Evolutionary conservation across 1,140 invertebrate species (phyloP), one percentile per base, ranked within the genome.

Genomic region (Drosophila willistoni): DNA sequence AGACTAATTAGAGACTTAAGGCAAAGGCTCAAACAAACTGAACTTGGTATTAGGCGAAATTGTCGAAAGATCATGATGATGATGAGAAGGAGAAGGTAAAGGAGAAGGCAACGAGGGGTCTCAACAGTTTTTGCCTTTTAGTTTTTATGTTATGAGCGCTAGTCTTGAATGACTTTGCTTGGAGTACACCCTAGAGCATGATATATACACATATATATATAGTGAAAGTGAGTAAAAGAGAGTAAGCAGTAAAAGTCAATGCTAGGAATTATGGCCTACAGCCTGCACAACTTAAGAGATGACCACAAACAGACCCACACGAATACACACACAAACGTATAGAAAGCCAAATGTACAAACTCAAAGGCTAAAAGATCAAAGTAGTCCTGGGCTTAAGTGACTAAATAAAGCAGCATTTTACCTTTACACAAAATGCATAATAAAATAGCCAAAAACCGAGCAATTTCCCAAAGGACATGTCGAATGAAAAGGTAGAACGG

Each of bases 371-470:
- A 62, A 62, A 42, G 41, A 42, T 41, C 36, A 62, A 41, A 41
- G 34, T 29, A 44, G 14, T 17, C 61, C 22, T 17, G 61, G 61
- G 61, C 61, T 61, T 61, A 63, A 42, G 61, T 42, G 61, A 41
- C 36, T 61, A 63, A 25, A 25, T 63, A 42, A 33, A 42, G 61
- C 42, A 44, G 36, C 17, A 61, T 22, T 39, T 42, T 62, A 62
- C 60, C 60, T 41, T 25, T 62, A 25, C 34, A 62, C 44, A 59
- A 57, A 71, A 63, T 66, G 57, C 67, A 74, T 78, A 78, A 59
- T 77, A 67, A 71, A 78, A 54, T 74, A 60, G 56, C 17, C 44
- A 6, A 14, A 12, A 19, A 12, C n/a, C 14, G 3, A 36, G 56
- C 56, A 59, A 36, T 33, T 59, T 59, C 44, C 44, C 44, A 51